These are phyloP conservation scores for Apostichopus californicus DNA, from an alignment of 35 echinoderm and acorn worm species.

Conservation along the genomic window DNA sequence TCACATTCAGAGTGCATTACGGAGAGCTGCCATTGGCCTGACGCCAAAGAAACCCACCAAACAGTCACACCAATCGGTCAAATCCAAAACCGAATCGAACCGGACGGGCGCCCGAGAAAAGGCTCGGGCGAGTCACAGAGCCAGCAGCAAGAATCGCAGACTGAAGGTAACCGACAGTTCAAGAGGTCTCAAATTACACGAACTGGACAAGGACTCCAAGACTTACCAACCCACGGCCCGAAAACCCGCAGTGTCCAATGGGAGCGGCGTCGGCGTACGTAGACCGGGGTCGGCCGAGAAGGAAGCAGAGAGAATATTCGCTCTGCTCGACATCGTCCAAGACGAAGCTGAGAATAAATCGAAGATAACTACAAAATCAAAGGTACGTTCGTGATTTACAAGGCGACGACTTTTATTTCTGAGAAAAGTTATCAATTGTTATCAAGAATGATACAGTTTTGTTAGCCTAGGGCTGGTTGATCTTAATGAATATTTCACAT, in stretches of 20 bases:
- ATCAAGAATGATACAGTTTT: background rate
- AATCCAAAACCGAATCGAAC: constrained; percentile 48
- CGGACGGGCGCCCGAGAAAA: constrained; percentile 46
- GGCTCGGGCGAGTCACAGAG: constrained; percentile 25
- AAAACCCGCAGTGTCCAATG: constrained; percentile 23
- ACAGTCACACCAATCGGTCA: constrained; percentile 9
- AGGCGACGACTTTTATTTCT: background rate
- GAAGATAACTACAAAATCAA: constrained; percentile 20
- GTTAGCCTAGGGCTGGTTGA: background rate
- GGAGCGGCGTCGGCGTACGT: background rate
- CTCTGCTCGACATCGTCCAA: constrained; percentile 22
- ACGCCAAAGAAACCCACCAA: constrained; percentile 45
- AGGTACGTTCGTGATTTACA: background rate
- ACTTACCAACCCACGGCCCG: background rate
- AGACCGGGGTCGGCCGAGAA: constrained; percentile 22
- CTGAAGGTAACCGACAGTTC: constrained; percentile 36
- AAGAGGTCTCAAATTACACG: constrained; percentile 41
- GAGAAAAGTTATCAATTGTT: background rate
- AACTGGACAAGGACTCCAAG: constrained; percentile 42
- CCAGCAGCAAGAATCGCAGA: constrained; percentile 43
- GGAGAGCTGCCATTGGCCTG: constrained; percentile 34
- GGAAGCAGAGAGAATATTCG: constrained; percentile 11
- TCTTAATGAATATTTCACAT: background rate
- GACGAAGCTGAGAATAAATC: constrained; percentile 7
- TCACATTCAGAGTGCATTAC: constrained; percentile 53